These are phyloP conservation scores for Callyntrura guangdongensis DNA, from an alignment of 2,888 invertebrate genomes.

Conservation along the genomic window DNA sequence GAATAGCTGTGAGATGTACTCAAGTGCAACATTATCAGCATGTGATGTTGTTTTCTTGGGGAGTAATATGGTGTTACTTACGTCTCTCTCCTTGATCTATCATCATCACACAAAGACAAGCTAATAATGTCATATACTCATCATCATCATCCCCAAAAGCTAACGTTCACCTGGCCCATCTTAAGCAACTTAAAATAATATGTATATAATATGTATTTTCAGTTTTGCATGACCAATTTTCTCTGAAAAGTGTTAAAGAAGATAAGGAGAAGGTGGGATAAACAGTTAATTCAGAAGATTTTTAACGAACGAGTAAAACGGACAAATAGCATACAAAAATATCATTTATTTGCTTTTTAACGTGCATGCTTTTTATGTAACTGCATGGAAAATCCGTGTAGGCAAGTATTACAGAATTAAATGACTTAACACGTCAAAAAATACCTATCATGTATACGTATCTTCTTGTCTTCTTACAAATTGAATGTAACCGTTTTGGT, in stretches of 20 bases:
- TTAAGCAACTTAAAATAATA: constrained; percentile 14
- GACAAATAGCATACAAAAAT: constrained; percentile 40
- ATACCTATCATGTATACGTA: neutral
- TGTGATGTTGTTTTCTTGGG: constrained; percentile 24
- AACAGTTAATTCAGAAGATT: constrained; percentile 58
- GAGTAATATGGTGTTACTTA: constrained; percentile 29
- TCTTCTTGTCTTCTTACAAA: neutral
- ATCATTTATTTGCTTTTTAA: constrained; percentile 14
- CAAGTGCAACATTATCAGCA: constrained; percentile 21
- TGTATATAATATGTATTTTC: constrained; percentile 25
- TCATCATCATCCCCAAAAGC: constrained; percentile 45
- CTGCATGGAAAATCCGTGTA: constrained; percentile 63
- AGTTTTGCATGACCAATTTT: constrained; percentile 72
- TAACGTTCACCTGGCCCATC: neutral
- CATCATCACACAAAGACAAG: constrained; percentile 47
- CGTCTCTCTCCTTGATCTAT: neutral
- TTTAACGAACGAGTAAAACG: constrained; percentile 10
- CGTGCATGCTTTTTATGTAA: neutral
- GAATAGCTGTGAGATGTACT: neutral
- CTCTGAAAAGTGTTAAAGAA: constrained; percentile 38
- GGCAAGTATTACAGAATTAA: constrained; percentile 24
- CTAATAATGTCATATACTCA: constrained; percentile 65
- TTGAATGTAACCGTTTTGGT: constrained; percentile 1
- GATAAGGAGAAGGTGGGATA: constrained; percentile 66
- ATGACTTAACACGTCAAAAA: neutral